Conservation (phyloP, 2,797 vertebrate species). For the Lerista edwardsae region DNA sequence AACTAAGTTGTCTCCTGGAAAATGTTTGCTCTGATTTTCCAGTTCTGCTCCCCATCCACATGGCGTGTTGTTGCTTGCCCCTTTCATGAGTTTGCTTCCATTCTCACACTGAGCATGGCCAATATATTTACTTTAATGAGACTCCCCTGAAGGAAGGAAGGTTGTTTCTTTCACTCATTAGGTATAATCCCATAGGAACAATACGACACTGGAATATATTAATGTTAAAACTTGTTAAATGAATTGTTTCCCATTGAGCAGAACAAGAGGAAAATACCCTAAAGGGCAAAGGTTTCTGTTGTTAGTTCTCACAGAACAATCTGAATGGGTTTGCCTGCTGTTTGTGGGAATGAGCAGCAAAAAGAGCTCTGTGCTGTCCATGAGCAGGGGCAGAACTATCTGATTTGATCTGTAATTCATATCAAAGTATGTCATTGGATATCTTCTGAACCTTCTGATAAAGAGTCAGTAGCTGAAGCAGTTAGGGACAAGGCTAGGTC, state of each 20-base stretch:
- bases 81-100: conserved; percentile 5
- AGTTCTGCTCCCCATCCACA: neutral
- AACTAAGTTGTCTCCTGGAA: conserved; percentile 39
- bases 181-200: conserved; percentile 41
- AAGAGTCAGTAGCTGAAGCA: neutral
- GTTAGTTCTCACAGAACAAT: neutral
- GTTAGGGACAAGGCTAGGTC: too few relatives aligned
- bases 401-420: neutral
- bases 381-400: neutral
- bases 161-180: conserved; percentile 46
- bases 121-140: conserved; percentile 26
- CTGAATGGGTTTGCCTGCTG: neutral
- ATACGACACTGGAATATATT: conserved; percentile 38
- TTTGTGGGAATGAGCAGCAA: neutral
- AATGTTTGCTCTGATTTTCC: conserved; percentile 32
- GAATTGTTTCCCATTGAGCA: neutral
- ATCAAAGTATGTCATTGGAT: neutral
- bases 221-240: conserved; percentile 5
- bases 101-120: conserved; percentile 29
- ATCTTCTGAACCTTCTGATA: neutral
- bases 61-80: conserved; percentile 49
- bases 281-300: neutral
- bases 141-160: conserved; percentile 54
- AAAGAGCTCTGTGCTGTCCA: neutral
- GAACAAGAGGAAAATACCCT: conserved; percentile 3